Conservation (phyloP, 2,888 invertebrate genomes). For the Drosophila anomalata region DNA sequence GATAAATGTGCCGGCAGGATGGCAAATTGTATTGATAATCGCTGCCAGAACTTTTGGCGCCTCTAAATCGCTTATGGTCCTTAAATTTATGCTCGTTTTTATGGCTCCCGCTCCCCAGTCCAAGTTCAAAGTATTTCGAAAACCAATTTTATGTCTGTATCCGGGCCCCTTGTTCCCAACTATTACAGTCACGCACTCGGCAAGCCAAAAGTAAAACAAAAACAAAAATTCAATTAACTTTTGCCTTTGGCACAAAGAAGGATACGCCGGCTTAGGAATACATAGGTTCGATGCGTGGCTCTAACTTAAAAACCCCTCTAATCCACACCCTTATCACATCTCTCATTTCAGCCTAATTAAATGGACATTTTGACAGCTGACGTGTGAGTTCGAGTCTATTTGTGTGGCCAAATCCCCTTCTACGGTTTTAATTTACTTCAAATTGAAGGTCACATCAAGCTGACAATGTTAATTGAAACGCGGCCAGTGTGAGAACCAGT, state of each 20-base stretch:
- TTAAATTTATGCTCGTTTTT: conserved; percentile 22
- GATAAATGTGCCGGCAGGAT: conserved; percentile 36
- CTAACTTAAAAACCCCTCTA: conserved; percentile 39
- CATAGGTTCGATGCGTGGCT: conserved; percentile 21
- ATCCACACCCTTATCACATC: conserved; percentile 47
- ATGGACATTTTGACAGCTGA: conserved; percentile 54
- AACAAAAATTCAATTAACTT: conserved; percentile 74
- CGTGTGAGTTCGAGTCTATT: conserved; percentile 24
- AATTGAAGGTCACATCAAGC: conserved; percentile 44
- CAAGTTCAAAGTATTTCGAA: conserved; percentile 17
- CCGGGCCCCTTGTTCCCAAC: conserved; percentile 4
- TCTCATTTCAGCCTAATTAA: conserved; percentile 47
- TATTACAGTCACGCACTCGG: conserved; percentile 44
- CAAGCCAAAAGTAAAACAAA: conserved; percentile 57
- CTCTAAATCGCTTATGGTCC: conserved; percentile 25
- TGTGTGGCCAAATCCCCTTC: conserved; percentile 17
- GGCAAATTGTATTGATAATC: conserved; percentile 47
- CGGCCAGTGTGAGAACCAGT: conserved; percentile 27
- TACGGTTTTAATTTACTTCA: conserved; percentile 47
- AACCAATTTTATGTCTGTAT: conserved; percentile 13
- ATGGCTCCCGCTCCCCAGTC: neutral
- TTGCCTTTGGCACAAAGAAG: conserved; percentile 19
- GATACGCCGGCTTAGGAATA: conserved; percentile 15
- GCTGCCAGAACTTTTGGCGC: conserved; percentile 35
- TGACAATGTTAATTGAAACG: conserved; percentile 74